These are phyloP conservation scores for Eurystomus gularis DNA, from an alignment of 2,113 vertebrate genomes.

Conservation along the genomic window DNA sequence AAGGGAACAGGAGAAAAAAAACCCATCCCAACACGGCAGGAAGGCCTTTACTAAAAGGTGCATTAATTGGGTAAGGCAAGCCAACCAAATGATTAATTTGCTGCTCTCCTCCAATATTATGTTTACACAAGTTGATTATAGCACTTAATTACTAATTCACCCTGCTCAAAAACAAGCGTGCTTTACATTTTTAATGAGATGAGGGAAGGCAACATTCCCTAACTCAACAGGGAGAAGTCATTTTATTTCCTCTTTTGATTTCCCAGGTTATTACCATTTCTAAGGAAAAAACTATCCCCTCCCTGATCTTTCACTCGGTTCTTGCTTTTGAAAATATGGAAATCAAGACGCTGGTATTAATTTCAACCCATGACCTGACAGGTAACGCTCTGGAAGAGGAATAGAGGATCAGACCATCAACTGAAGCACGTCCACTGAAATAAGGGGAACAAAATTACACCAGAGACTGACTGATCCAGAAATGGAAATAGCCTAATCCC, in stretches of 20 bases:
- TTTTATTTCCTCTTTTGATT: slow-evolving; percentile 71
- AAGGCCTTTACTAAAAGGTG: slow-evolving; percentile 61
- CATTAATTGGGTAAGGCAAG: slow-evolving; percentile 67
- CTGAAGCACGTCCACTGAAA: background rate
- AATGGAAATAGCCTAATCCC: background rate
- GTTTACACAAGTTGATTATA: slow-evolving; percentile 79
- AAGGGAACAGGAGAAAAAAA: background rate
- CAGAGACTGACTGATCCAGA: background rate
- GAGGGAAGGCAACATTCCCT: slow-evolving; percentile 62
- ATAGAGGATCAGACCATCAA: slow-evolving; percentile 12
- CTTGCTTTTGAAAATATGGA: slow-evolving; percentile 60
- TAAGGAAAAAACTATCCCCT: slow-evolving; percentile 60
- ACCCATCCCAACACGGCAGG: slow-evolving; percentile 32
- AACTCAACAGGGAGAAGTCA: slow-evolving; percentile 62
- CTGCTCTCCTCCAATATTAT: slow-evolving; percentile 68
- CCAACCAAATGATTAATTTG: slow-evolving; percentile 71
- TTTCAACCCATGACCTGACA: slow-evolving; percentile 29
- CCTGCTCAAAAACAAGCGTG: slow-evolving; percentile 69
- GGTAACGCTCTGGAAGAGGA: slow-evolving; percentile 31
- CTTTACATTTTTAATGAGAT: slow-evolving; percentile 78
- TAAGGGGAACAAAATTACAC: background rate
- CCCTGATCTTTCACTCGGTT: background rate
- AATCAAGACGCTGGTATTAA: background rate
- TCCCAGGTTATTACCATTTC: slow-evolving; percentile 71
- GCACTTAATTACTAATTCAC: slow-evolving; percentile 80